Percentiles rank a stretch among this genome's conserved stretches.
These are phyloP conservation scores for Catostylus mosaicus DNA, from an alignment of 30 jellyfish, hydroid and myxozoan species.

Conservation along the genomic window DNA sequence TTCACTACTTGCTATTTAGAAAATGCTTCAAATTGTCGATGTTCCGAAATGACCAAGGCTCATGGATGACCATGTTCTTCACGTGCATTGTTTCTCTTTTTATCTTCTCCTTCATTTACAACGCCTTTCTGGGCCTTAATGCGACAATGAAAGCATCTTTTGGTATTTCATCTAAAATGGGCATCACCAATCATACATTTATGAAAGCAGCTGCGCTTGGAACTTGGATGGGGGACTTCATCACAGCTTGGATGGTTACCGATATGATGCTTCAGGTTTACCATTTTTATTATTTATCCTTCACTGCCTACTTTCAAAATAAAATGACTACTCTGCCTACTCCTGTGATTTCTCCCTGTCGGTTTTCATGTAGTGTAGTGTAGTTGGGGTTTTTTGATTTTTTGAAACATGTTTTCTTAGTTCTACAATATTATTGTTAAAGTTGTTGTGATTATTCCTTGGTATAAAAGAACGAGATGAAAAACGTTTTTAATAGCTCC, in stretches of 20 bases:
- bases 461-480: too few species aligned
- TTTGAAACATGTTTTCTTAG: too few species aligned
- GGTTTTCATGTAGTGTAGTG: too few species aligned
- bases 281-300: background rate
- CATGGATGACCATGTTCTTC: conserved; percentile 92
- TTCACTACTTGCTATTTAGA: conserved; percentile 75
- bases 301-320: background rate
- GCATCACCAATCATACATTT: conserved; percentile 71
- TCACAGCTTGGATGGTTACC: conserved; percentile 99
- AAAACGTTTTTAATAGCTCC: too few species aligned
- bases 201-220: conserved; percentile 98
- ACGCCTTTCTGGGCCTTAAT: conserved; percentile 76
- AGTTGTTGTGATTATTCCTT: too few species aligned
- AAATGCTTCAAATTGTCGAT: conserved; percentile 66
- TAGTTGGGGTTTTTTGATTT: too few species aligned
- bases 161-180: conserved; percentile 78
- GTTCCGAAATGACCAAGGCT: conserved; percentile 87
- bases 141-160: conserved; percentile 50
- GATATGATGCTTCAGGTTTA: conserved; percentile 96
- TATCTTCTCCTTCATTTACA: conserved; percentile 77
- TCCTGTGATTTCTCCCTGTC: too few species aligned
- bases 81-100: conserved; percentile 56
- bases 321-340: too few species aligned
- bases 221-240: conserved; percentile 96
- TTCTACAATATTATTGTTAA: too few species aligned